Percentiles rank a stretch among this genome's conserved stretches.
Conservation (phyloP, 2,888 invertebrate species). For the Cataglyphis albicans region DNA sequence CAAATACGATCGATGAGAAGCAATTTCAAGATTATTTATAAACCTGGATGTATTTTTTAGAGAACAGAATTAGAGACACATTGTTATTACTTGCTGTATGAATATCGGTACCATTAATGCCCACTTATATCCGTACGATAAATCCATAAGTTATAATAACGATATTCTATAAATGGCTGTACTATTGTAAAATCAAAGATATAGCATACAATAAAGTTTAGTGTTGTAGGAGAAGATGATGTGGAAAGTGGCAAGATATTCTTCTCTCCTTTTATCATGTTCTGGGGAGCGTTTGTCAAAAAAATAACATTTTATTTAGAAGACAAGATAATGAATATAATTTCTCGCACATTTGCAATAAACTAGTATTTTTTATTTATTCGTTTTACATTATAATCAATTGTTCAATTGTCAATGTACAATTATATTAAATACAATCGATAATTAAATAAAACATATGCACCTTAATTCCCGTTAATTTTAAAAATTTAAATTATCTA, state of each 20-base stretch:
- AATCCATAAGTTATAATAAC: constrained; percentile 77
- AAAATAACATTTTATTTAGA: background rate
- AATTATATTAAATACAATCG: background rate
- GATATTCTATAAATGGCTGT: constrained; percentile 84
- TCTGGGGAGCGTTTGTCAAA: background rate
- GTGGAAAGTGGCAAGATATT: constrained; percentile 9
- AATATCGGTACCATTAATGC: constrained; percentile 68
- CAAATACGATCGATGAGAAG: constrained; percentile 60
- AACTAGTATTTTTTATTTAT: constrained; percentile 12
- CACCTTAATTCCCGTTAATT: background rate
- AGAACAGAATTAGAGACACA: constrained; percentile 75
- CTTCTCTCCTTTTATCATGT: constrained; percentile 15
- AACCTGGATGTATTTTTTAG: constrained; percentile 83
- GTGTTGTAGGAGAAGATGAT: constrained; percentile 74
- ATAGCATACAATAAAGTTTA: constrained; percentile 82
- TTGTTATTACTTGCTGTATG: constrained; percentile 79
- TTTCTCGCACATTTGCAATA: background rate
- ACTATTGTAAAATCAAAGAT: constrained; percentile 84
- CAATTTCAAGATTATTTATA: constrained; percentile 70
- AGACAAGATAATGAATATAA: background rate
- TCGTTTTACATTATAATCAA: background rate
- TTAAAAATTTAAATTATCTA: background rate
- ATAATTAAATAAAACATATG: background rate
- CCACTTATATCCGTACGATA: constrained; percentile 75
- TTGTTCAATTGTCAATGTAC: background rate